Conservation (phyloP, 2,888 invertebrate species). For the Eurois occulta region DNA sequence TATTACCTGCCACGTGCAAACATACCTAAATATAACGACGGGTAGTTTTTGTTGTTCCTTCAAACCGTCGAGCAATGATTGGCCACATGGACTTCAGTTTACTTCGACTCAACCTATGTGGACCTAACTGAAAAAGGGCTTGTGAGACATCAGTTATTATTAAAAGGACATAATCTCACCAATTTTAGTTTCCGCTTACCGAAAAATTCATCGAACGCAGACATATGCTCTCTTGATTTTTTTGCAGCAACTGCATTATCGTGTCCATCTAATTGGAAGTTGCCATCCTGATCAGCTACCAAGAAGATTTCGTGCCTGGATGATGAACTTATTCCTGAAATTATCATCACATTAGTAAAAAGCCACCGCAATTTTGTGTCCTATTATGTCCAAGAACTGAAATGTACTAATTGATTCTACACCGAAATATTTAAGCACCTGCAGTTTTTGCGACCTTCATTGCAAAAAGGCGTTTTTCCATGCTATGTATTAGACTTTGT, state of each 20-base stretch:
- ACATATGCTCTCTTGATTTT: constrained; percentile 82
- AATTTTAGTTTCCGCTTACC: constrained; percentile 69
- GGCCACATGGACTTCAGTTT: not conserved
- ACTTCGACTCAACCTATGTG: not conserved
- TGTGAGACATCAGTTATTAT: not conserved
- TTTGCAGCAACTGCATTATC: constrained; percentile 88
- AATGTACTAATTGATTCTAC: not conserved
- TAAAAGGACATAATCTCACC: not conserved
- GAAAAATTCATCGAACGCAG: constrained; percentile 49
- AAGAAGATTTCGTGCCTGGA: constrained; percentile 92
- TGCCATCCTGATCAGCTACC: constrained; percentile 94
- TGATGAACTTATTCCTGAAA: not conserved
- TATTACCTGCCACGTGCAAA: constrained; percentile 96
- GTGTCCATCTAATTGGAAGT: constrained; percentile 93
- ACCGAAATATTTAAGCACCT: not conserved
- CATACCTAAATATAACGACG: constrained; percentile 97
- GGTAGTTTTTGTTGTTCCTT: constrained; percentile 96
- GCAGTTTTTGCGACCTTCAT: not conserved
- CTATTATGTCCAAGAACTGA: not conserved
- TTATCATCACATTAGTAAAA: not conserved
- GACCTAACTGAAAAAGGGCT: not conserved
- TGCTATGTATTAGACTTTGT: too few species aligned
- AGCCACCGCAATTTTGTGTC: not conserved
- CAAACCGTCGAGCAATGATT: constrained; percentile 94
- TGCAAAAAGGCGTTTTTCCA: not conserved